phyloP scores from a whole-genome alignment of 2,888 invertebrate species.

The Melanostoma mellinum region DNA sequence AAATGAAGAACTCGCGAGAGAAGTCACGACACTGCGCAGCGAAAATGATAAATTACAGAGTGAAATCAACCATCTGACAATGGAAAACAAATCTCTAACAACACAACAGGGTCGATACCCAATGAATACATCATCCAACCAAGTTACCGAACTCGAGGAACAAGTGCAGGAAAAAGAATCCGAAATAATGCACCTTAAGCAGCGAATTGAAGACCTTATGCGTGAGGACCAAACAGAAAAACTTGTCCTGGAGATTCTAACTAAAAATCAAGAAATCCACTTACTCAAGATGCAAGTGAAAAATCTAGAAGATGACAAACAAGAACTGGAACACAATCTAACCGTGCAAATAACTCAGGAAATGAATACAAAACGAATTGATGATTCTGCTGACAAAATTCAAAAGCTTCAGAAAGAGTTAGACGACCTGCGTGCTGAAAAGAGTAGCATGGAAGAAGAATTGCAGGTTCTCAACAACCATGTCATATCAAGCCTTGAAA shows the following conservation, averaged over 20 bases:
- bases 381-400: conserved; percentile 52
- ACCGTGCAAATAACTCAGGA: conserved; percentile 76
- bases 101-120: conserved; percentile 27
- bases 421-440: conserved; percentile 77
- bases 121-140: conserved; percentile 13
- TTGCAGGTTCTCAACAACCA: conserved; percentile 81
- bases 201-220: conserved; percentile 81
- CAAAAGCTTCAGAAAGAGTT: conserved; percentile 75
- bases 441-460: conserved; percentile 80
- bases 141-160: conserved; percentile 74
- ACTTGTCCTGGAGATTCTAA: conserved; percentile 79
- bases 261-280: conserved; percentile 81
- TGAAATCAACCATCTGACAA: conserved; percentile 31
- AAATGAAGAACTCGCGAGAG: conserved; percentile 57
- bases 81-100: conserved; percentile 36
- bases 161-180: conserved; percentile 80
- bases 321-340: conserved; percentile 80
- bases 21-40: conserved; percentile 28
- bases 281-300: conserved; percentile 81
- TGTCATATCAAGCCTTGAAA: conserved; percentile 78
- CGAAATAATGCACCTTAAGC: conserved; percentile 79
- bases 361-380: conserved; percentile 71
- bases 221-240: conserved; percentile 81
- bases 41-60: conserved; percentile 9
- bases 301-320: conserved; percentile 81